Evolutionary conservation across 1,140 invertebrate species (phyloP), one percentile per base, ranked within the genome.

Genomic region (Drosophila rhopaloa): DNA sequence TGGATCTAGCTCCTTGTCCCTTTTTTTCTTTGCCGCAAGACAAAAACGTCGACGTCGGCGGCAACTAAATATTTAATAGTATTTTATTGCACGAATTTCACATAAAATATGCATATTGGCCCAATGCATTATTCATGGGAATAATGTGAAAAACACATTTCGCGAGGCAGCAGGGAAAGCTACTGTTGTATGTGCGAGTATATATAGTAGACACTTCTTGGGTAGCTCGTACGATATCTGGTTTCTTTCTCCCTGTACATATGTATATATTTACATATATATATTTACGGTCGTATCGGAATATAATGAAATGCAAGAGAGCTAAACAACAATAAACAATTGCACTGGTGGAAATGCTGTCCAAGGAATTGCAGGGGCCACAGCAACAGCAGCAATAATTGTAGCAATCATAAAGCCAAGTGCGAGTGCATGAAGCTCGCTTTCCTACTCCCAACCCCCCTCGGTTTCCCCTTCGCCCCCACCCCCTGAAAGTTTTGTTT

Each of bases 61-160:
- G 53, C 68, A 90, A 90, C 86, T 90, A 90, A 90, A 90, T 90
- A 90, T 90, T 90, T 90, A 90, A 90, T 90, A 90, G 86, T 90
- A 90, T 90, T 90, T 90, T 90, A 90, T 90, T 90, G 85, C 81
- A 90, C 86, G 86, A 90, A 90, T 81, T 89, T 90, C 84, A 90
- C 81, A 89, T 89, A 89, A 89, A 89, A 89, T 89, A 90, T 89
- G 84, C 84, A 89, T 89, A 90, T 89, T 89, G 88, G 85, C 85
- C 70, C 55, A 81, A 89, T 89, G 84, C 80, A 89, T 89, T 89
- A 89, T 89, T 89, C 84, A 89, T 89, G 84, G 76, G 79, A 89
- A 90, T 89, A 89, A 89, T 89, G 84, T 90, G 84, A 83, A 88
- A 88, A 88, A 89, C 84, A 89, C 83, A 88, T 83, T 88, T 88